Evolutionary conservation across 2,113 vertebrate species (phyloP).

Genomic region (Poeciliopsis retropinna): DNA sequence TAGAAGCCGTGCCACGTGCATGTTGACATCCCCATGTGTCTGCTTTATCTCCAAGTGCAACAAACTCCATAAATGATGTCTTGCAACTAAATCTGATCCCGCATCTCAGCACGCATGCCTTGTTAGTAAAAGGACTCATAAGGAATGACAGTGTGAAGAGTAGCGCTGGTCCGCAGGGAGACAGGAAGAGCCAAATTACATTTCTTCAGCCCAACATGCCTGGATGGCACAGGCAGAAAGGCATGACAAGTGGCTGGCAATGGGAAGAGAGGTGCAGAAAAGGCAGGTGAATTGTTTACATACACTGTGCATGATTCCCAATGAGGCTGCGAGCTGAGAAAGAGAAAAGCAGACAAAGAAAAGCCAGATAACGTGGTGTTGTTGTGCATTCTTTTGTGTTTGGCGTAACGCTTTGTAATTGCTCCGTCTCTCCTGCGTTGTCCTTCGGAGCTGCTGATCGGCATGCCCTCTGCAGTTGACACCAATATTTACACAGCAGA

Average conservation of each 20-base stretch:
- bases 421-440: slow-evolving; percentile 46
- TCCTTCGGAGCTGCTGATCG: slow-evolving; percentile 46
- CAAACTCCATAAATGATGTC: slow-evolving; percentile 54
- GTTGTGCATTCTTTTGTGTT: slow-evolving; percentile 67
- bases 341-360: slow-evolving; percentile 49
- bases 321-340: slow-evolving; percentile 26
- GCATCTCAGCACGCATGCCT: slow-evolving; percentile 55
- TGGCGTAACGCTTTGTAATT: slow-evolving; percentile 57
- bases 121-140: slow-evolving; percentile 65
- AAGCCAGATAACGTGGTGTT: slow-evolving; percentile 56
- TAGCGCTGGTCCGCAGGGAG: slow-evolving; percentile 58
- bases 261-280: slow-evolving; percentile 40
- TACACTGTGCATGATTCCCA: slow-evolving; percentile 29
- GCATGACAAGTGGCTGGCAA: slow-evolving; percentile 68
- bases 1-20: slow-evolving; percentile 3
- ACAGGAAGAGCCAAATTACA: slow-evolving; percentile 65
- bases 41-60: slow-evolving; percentile 35
- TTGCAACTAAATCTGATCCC: slow-evolving; percentile 50
- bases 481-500: slow-evolving; percentile 69
- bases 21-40: slow-evolving; percentile 24
- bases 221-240: slow-evolving; percentile 63
- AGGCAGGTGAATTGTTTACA: slow-evolving; percentile 9
- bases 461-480: slow-evolving; percentile 67
- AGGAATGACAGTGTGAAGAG: slow-evolving; percentile 67
- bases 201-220: slow-evolving; percentile 63